These are phyloP conservation scores for Selene dorsalis DNA, from an alignment of 2,797 vertebrate genomes.

Conservation along the genomic window DNA sequence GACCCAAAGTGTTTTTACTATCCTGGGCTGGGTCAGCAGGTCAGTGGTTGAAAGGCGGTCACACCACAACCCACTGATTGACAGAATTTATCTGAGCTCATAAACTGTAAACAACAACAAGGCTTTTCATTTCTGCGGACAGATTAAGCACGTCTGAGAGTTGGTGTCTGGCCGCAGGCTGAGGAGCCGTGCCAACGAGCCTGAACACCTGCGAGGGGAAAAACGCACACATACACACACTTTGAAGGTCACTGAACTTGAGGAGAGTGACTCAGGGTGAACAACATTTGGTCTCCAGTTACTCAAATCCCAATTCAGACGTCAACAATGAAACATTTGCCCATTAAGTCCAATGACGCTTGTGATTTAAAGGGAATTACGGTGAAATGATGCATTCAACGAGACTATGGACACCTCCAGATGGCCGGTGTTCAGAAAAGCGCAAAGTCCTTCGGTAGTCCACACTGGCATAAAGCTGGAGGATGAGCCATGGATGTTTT, in stretches of 20 bases:
- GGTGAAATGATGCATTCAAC: slow-evolving; percentile 84
- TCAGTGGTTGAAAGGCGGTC: background rate
- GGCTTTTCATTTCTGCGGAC: slow-evolving; percentile 60
- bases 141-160: slow-evolving; percentile 49
- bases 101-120: slow-evolving; percentile 62
- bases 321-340: slow-evolving; percentile 82
- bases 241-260: slow-evolving; percentile 86
- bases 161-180: slow-evolving; percentile 59
- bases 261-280: slow-evolving; percentile 79
- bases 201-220: slow-evolving; percentile 76
- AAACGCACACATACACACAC: slow-evolving; percentile 47
- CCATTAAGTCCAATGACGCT: slow-evolving; percentile 85
- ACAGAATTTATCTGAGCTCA: slow-evolving; percentile 53
- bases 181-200: slow-evolving; percentile 63
- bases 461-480: slow-evolving; percentile 58
- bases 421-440: slow-evolving; percentile 82
- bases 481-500: slow-evolving; percentile 65
- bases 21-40: slow-evolving; percentile 9
- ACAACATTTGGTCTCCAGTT: slow-evolving; percentile 79
- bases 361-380: slow-evolving; percentile 85
- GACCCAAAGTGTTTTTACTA: slow-evolving; percentile 40
- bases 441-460: slow-evolving; percentile 69
- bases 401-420: slow-evolving; percentile 79
- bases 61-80: slow-evolving; percentile 18
- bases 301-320: slow-evolving; percentile 78